phyloP scores from a whole-genome alignment of 2,888 invertebrate species.

The Lycophotia porphyrea region DNA sequence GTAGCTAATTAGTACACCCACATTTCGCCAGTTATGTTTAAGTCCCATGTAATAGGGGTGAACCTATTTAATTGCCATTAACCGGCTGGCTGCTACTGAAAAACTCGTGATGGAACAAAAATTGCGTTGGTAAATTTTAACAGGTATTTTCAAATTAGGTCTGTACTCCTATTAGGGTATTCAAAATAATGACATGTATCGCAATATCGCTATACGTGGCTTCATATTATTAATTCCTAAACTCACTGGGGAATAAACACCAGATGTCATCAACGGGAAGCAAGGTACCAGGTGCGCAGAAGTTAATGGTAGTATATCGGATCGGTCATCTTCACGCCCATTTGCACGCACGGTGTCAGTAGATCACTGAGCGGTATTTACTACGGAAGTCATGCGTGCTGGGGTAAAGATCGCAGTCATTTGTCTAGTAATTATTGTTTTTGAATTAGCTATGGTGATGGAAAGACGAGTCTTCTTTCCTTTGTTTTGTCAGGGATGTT shows the following conservation, averaged over 20 bases:
- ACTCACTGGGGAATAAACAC: neutral
- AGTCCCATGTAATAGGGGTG: neutral
- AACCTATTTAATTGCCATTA: neutral
- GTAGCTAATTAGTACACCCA: neutral
- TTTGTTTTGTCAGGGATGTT: too few species aligned
- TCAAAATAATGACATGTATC: neutral
- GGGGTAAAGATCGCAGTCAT: constrained; percentile 8
- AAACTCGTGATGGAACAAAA: too few species aligned
- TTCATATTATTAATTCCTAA: neutral
- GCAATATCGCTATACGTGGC: neutral
- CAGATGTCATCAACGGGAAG: constrained; percentile 19
- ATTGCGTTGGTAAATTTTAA: too few species aligned
- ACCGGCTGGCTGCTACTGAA: too few species aligned
- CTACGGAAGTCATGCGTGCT: constrained; percentile 2
- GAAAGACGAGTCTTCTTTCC: neutral
- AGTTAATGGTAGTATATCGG: constrained; percentile 38
- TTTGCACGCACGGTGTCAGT: constrained; percentile 32
- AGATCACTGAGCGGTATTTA: constrained; percentile 38
- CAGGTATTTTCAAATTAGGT: neutral
- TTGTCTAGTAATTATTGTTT: neutral
- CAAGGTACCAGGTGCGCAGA: constrained; percentile 38
- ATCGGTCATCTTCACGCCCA: constrained; percentile 47
- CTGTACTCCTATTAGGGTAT: neutral
- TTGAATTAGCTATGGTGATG: neutral
- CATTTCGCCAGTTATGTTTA: neutral